Base-by-base conservation (phyloP, 2,888 invertebrate genomes). In the Euclidia mi region DNA sequence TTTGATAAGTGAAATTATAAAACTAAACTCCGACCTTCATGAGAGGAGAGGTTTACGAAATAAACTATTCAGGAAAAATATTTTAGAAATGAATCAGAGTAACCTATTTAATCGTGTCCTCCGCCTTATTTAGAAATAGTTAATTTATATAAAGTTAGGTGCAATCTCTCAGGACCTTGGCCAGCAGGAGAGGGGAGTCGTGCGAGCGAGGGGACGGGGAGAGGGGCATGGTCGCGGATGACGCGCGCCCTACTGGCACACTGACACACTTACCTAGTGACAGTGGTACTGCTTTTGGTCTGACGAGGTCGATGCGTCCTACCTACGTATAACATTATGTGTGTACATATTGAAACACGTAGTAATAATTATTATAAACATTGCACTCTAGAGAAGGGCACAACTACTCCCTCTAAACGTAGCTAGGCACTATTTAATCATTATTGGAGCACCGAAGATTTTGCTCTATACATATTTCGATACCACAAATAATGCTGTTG, bases 221-320 rank as follows among this genome's bases (percentile, higher is more conserved):
- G 66, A 78, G 81, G 81, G 84, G 84, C 91, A 90, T 80, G 93
- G 92, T 82, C 92, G 88, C 85, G 81, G 90, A 89, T 93, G 93
- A 93, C 94, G 94, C 93, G 92, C 92, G 94, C 82, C 94, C 94
- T 82, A 94, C 92, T 94, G 92, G 86, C 94, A 87, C 87, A 94
- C 91, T 94, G 92, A 92, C 94, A 92, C 92, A 94, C 90, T 94
- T 93, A 93, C 94, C 94, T 81, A 94, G 85, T 94, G 94, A 93
- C 94, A 94, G 92, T 94, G 94, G 91, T 89, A 93, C 94, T 94
- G 89, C 92, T 93, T 93, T 93, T 91, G 91, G 92, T 91, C 76
- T 86, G 92, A 56, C 93, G 93, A 94, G 94, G 94, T 90, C 94
- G 85, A 89, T 88, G 87, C 89, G 89, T 91, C 89, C 87, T 90